phyloP scores from a whole-genome alignment of 37 sponge, comb jelly and placozoan species.

The Hormiphora californensis region DNA sequence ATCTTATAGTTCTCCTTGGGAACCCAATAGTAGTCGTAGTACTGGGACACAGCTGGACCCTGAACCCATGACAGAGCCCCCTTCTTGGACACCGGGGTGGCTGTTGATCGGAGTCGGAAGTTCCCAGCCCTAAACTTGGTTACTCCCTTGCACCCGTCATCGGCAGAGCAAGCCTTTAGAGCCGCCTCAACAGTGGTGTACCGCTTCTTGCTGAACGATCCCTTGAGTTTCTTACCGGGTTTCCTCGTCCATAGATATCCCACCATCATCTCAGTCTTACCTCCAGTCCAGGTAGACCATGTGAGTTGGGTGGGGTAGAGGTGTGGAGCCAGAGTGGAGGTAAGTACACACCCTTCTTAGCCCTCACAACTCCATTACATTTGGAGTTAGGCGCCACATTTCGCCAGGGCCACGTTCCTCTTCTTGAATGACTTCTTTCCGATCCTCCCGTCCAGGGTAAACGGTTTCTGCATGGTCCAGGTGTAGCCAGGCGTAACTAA shows the following conservation, averaged over 20 bases:
- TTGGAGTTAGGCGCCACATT: background rate
- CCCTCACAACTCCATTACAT: background rate
- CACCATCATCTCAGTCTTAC: no score
- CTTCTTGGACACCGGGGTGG: background rate
- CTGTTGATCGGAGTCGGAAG: background rate
- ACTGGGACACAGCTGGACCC: background rate
- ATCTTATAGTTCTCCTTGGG: background rate
- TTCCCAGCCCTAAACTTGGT: background rate
- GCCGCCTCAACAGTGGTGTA: background rate
- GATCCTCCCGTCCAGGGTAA: background rate
- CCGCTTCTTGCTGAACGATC: background rate
- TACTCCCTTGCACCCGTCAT: background rate
- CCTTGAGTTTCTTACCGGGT: background rate
- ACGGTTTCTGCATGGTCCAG: conserved; percentile 1
- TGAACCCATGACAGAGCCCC: background rate
- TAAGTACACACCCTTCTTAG: background rate
- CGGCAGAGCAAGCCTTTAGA: background rate
- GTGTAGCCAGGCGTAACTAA: background rate
- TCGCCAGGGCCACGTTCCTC: background rate
- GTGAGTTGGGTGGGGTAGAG: background rate
- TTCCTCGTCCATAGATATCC: no score
- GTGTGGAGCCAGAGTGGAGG: background rate
- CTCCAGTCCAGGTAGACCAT: background rate
- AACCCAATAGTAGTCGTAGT: background rate
- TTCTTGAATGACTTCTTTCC: background rate